Conservation (phyloP, 2,888 invertebrate species). For the Dynastes tityus region DNA sequence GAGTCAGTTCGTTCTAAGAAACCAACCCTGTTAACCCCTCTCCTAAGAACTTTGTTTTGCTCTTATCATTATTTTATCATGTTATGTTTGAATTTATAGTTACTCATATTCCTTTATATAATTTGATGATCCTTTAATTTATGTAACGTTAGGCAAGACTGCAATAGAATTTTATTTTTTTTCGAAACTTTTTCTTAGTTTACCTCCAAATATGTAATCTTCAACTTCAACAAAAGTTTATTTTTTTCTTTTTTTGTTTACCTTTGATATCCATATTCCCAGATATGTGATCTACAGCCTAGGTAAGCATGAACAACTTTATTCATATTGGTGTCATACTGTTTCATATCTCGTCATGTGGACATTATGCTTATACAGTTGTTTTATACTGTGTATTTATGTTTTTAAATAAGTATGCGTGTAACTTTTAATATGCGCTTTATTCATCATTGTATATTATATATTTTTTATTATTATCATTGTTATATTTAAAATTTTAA, state of each 20-base stretch:
- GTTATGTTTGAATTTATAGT: not conserved
- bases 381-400: not conserved
- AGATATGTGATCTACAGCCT: not conserved
- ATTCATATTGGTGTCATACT: constrained; percentile 10
- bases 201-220: not conserved
- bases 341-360: not conserved
- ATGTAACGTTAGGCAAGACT: not conserved
- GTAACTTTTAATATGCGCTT: not conserved
- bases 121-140: not conserved
- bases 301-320: not conserved
- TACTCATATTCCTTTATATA: not conserved
- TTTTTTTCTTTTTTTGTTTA: constrained; percentile 2
- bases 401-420: not conserved
- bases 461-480: not conserved
- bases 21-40: not conserved
- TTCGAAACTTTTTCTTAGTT: not conserved
- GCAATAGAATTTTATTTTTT: not conserved
- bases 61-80: not conserved
- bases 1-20: not conserved
- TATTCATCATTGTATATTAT: no score
- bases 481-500: not conserved
- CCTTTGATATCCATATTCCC: not conserved
- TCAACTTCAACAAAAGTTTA: not conserved
- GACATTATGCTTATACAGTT: constrained; percentile 1
- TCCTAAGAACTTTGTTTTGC: not conserved